Base-by-base conservation (phyloP, 2,113 vertebrate species). In the Ophthalmolycus amberensis region DNA sequence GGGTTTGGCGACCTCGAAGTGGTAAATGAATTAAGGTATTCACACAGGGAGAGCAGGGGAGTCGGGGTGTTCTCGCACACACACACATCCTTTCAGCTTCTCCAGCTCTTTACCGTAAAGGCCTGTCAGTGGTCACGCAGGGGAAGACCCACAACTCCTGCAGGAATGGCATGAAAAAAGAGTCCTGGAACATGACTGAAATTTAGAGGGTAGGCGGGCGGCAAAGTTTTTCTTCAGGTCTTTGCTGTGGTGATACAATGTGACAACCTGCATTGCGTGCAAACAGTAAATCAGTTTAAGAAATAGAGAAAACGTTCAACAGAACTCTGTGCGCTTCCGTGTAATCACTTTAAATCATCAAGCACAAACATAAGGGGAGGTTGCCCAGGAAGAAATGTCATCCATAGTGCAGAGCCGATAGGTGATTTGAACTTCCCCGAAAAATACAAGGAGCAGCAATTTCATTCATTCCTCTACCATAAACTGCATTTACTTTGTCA, bases 1-100 rank as follows among this genome's bases (percentile, higher is more conserved):
- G 90, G 88, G 85, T 94, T 94, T 93, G 91, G 85, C 88, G 85
- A 92, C 92, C 94, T 91, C 90, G 69, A 94, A 94, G 93, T 92
- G 89, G 90, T 90, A 90, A 93, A 93, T 94, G 94, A 94, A 94
- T 94, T 94, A 89, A 94, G 92, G 94, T 93, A 95, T 94, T 95
- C 94, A 94, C 68, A 85, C 9, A 73, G 71, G 76, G 76, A 77
- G 87, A 78, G 88, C 84, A 32, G 80, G 46, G 85, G 83, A 85
- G 83, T 88, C 83, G 82, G 92, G 90, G 89, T 91, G 90, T 91
- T 90, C 91, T 80, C 54, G 46, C 68, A 89, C 84, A 91, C 82
- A 91, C 82, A 92, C 85, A 77, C 77, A 48, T 77, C 88, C 90
- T 92, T 92, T 93, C 88, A 90, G 89, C 63, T 63, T 83, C 75